Evolutionary conservation across 92 coral and sea anemone genomes (phyloP), one percentile per base, ranked within the genome.

Genomic region (Phenganax marumi): DNA sequence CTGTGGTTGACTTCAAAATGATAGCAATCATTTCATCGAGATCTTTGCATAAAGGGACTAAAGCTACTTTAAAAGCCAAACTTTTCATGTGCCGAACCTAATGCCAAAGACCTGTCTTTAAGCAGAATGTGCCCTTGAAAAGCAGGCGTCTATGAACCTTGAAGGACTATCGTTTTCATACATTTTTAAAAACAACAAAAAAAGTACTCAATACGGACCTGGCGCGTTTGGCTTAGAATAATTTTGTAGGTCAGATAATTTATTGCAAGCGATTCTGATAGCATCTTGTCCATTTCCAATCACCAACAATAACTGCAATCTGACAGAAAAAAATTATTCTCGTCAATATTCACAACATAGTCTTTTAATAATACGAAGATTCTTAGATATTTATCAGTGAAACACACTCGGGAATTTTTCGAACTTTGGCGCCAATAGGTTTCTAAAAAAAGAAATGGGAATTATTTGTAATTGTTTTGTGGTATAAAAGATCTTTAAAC

Each of bases 161-260:
- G 8, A 10, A n/a, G 50, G 22, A 68, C 17, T 60, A 24, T 46
- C 52, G 55, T 21, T 19, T 8, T 33, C 13, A 7, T 3, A 61
- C 10, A 46, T 52, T 46, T 3, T 18, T 2, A 6, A 12, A 19
- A 1, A 56, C 14, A 3, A 33, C 22, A 81, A 25, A 69, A 83
- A 66, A 65, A 10, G 0, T 1, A 33, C 43, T 33, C 48, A 5
- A 9, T 43, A 60, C 70, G 6, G 26, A 85, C 97, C 98, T 85
- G 97, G 95, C 1, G 96, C 98, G 25, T 88, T 84, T 5, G 98
- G 97, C 60, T 92, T 91, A 12, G 96, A 87, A 84, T 95, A 95
- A 88, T 95, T 92, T 22, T 90, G 91, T 73, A 95, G 80, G 70
- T 95, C 91, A 21, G 84, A 77, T 33, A 91, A 73, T 52, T 92